Evolutionary conservation across 2,888 invertebrate species (phyloP).

Genomic region (Elmis aenea): DNA sequence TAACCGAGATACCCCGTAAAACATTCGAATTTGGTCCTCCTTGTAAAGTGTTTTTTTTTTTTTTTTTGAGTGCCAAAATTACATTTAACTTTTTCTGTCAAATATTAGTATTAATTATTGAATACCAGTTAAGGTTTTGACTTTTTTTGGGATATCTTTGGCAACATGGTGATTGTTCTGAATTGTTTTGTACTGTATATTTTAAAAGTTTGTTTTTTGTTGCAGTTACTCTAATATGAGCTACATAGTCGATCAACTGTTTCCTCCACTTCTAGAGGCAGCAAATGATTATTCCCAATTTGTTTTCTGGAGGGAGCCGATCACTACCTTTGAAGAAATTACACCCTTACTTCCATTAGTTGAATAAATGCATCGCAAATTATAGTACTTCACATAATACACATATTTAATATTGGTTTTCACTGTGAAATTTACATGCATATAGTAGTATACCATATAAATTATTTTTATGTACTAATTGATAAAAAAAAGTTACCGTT

Average conservation of each 20-base stretch:
- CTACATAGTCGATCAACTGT: constrained; percentile 92
- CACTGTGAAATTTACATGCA: neutral
- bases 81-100: no score
- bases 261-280: constrained; percentile 72
- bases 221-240: constrained; percentile 91
- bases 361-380: neutral
- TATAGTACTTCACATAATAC: neutral
- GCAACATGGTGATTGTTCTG: no score
- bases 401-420: neutral
- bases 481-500: neutral
- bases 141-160: no score
- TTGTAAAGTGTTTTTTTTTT: no score
- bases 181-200: constrained; percentile 11
- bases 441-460: neutral
- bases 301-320: constrained; percentile 89
- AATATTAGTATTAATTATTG: no score
- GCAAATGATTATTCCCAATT: constrained; percentile 77
- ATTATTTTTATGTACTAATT: neutral
- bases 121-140: no score
- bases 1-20: no score
- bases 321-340: constrained; percentile 51
- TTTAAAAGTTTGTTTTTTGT: constrained; percentile 31
- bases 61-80: no score
- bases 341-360: no score
- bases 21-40: no score